Evolutionary conservation across 2,113 vertebrate species (phyloP).

Genomic region (Grammatotria lemairii): DNA sequence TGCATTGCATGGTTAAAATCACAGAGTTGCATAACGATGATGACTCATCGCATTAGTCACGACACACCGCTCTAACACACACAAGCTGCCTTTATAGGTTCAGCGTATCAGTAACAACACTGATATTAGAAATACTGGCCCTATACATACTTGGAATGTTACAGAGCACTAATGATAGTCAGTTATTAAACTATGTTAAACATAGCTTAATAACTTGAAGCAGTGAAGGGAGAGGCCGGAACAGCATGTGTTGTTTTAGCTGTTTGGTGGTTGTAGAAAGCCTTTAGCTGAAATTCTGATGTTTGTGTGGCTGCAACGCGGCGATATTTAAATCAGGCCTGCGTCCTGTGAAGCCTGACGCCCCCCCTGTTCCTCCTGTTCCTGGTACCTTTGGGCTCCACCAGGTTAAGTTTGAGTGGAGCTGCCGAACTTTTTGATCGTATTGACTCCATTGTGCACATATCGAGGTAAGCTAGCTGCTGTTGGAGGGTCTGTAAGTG

Average conservation of each 20-base stretch:
- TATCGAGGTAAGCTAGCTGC: rapidly evolving
- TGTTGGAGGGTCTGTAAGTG: background rate
- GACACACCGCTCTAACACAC: background rate
- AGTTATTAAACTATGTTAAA: background rate
- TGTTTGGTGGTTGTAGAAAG: background rate
- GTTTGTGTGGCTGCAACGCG: rapidly evolving
- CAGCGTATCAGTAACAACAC: rapidly evolving
- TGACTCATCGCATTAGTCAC: background rate
- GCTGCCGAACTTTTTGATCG: background rate
- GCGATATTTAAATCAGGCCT: background rate
- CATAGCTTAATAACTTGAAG: background rate
- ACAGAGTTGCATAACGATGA: background rate
- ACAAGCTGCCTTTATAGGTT: background rate
- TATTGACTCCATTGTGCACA: background rate
- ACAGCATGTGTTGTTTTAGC: background rate
- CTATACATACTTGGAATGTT: background rate
- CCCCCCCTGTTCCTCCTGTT: background rate
- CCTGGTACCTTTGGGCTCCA: rapidly evolving
- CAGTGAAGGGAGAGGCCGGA: background rate
- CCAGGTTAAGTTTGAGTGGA: background rate
- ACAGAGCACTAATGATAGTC: background rate
- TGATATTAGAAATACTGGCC: background rate
- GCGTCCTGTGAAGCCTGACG: rapidly evolving
- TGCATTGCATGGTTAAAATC: background rate
- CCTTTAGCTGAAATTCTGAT: background rate